phyloP scores from a whole-genome alignment of 2,888 invertebrate genomes.

The Nasonia oneida region DNA sequence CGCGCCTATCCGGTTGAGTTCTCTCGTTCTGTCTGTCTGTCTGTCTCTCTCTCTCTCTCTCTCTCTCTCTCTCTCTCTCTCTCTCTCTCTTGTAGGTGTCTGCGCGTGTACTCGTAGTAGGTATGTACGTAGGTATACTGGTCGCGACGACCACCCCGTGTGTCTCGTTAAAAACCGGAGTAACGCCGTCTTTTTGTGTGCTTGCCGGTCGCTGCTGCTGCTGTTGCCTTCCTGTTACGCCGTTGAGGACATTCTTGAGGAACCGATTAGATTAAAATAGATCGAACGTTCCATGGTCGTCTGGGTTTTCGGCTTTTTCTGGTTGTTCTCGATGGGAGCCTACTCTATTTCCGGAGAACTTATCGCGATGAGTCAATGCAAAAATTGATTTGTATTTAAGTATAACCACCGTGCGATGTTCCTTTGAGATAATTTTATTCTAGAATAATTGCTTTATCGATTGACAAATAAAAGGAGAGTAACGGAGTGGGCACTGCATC shows the following conservation, averaged over 20 bases:
- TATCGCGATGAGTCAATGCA: background rate
- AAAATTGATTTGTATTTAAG: background rate
- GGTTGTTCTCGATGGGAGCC: background rate
- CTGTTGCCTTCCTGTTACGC: constrained; percentile 1
- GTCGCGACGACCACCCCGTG: constrained; percentile 42
- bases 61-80: background rate
- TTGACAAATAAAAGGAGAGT: background rate
- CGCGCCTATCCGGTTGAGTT: constrained; percentile 13
- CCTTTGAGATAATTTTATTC: background rate
- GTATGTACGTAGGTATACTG: constrained; percentile 24
- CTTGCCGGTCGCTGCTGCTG: background rate
- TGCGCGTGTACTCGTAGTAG: constrained; percentile 1
- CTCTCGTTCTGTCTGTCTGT: background rate
- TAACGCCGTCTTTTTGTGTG: constrained; percentile 19
- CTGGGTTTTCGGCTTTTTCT: background rate
- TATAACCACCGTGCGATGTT: too few relatives aligned
- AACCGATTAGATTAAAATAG: constrained; percentile 32
- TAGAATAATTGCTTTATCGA: background rate
- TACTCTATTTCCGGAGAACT: background rate
- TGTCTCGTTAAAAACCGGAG: constrained; percentile 54
- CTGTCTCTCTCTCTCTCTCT: constrained; percentile 4
- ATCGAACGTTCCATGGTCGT: background rate
- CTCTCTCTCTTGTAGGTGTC: background rate
- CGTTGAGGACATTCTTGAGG: constrained; percentile 16
- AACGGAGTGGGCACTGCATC: background rate